These are phyloP conservation scores for Platysternon megacephalum DNA, from an alignment of 2,113 vertebrate genomes.

Conservation along the genomic window DNA sequence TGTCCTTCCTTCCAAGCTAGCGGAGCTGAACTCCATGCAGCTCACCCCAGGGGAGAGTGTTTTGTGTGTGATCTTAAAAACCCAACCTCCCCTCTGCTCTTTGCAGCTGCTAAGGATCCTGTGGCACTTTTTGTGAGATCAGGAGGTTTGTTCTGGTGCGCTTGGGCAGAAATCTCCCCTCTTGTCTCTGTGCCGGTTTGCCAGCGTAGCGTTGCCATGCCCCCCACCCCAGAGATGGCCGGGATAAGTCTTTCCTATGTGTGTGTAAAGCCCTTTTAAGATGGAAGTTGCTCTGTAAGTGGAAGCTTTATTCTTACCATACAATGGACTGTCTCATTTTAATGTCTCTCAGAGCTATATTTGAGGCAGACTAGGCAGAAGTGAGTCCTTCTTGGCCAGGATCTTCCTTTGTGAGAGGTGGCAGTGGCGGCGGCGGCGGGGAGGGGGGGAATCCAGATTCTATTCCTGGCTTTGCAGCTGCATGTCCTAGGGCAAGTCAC, in stretches of 20 bases:
- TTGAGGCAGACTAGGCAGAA: no score
- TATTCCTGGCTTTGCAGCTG: neutral
- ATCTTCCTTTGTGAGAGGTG: neutral
- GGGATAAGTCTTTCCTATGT: neutral
- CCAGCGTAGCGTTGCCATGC: neutral
- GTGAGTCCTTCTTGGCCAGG: neutral
- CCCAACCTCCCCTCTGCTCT: neutral
- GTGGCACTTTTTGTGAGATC: neutral
- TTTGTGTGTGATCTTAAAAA: neutral
- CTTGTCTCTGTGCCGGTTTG: accelerated
- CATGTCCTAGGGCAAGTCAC: neutral
- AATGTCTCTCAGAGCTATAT: neutral
- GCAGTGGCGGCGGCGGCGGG: no score
- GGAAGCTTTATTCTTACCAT: neutral
- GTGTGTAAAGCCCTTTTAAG: neutral
- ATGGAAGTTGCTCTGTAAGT: neutral
- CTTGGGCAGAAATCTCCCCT: neutral
- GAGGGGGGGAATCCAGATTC: neutral
- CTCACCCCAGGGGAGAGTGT: neutral
- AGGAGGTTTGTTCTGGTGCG: neutral
- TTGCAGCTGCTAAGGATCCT: neutral
- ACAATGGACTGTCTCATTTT: neutral
- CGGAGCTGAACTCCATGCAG: neutral
- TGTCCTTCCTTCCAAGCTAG: neutral
- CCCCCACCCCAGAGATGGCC: no score